phyloP scores from a whole-genome alignment of 2,888 invertebrate genomes.

The Aporophyla lueneburgensis region DNA sequence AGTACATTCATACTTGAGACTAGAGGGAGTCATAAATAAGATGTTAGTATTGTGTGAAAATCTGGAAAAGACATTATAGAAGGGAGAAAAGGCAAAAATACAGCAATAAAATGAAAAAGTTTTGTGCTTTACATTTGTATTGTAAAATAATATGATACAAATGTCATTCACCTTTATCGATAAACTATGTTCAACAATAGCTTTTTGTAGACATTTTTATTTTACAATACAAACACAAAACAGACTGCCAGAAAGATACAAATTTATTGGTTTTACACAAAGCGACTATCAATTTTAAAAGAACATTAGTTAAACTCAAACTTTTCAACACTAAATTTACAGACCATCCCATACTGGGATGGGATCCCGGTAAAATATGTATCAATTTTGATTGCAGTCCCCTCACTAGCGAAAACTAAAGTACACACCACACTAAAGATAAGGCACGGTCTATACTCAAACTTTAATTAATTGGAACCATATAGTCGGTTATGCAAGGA shows the following conservation, averaged over 20 bases:
- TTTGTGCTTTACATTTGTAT: neutral
- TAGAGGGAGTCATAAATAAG: conserved; percentile 6
- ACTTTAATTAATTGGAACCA: conserved; percentile 79
- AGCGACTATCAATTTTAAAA: neutral
- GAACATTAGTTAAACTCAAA: neutral
- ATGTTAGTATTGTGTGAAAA: conserved; percentile 5
- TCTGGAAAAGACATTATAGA: conserved; percentile 6
- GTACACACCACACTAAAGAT: conserved; percentile 68
- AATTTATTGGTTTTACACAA: conserved; percentile 20
- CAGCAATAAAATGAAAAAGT: neutral
- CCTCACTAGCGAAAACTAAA: conserved; percentile 56
- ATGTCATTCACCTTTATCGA: conserved; percentile 20
- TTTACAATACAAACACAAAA: neutral
- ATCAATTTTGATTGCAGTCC: conserved; percentile 52
- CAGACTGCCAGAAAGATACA: neutral
- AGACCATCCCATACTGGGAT: neutral
- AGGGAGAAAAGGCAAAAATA: neutral
- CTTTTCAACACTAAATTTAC: neutral
- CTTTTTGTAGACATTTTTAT: conserved; percentile 1
- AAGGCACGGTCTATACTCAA: conserved; percentile 78
- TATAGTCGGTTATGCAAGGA: conserved; percentile 72
- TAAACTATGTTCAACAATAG: conserved; percentile 17
- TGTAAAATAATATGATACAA: neutral
- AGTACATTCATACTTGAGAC: neutral
- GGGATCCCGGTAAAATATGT: conserved; percentile 41